These are phyloP conservation scores for Ctenopoma multispine DNA, from an alignment of 2,797 vertebrate species.

Conservation along the genomic window DNA sequence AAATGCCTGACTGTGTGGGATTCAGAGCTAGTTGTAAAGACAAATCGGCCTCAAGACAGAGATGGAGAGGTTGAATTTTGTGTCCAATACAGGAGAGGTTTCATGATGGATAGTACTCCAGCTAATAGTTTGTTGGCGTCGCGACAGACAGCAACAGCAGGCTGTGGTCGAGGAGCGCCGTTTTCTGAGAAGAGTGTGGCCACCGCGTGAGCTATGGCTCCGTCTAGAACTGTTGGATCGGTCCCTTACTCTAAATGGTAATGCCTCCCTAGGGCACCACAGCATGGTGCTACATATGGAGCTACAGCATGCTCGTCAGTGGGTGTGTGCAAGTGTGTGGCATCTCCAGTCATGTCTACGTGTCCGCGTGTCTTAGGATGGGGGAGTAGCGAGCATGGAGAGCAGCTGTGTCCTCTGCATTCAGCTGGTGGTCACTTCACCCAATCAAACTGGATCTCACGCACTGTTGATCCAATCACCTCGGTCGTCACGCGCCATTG, in stretches of 20 bases:
- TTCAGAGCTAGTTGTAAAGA: conserved; percentile 22
- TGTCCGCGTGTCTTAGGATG: background rate
- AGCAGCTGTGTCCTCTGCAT: conserved; percentile 64
- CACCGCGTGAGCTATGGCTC: conserved; percentile 60
- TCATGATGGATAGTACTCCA: conserved; percentile 67
- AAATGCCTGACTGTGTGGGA: conserved; percentile 12
- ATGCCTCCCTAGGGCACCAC: conserved; percentile 71
- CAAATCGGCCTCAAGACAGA: conserved; percentile 37
- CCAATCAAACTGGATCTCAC: conserved; percentile 72
- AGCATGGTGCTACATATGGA: conserved; percentile 70
- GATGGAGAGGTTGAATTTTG: conserved; percentile 45
- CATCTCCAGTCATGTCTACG: background rate
- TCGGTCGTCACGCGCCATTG: conserved; percentile 61
- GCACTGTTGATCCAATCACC: conserved; percentile 74
- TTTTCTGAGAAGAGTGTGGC: conserved; percentile 44
- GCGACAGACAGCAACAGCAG: conserved; percentile 53
- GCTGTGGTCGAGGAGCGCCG: conserved; percentile 32
- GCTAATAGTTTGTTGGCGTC: conserved; percentile 69
- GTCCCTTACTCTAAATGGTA: conserved; percentile 79
- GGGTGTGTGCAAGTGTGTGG: background rate
- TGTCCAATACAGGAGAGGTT: conserved; percentile 48
- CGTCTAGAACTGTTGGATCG: conserved; percentile 57
- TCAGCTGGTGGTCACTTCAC: conserved; percentile 63
- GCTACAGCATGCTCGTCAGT: conserved; percentile 46
- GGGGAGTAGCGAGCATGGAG: conserved; percentile 5